A percentile compares a stretch with the other conserved stretches of the same genome.
Conservation (phyloP, 2,113 vertebrate genomes). For the Ploceus nigricollis region DNA sequence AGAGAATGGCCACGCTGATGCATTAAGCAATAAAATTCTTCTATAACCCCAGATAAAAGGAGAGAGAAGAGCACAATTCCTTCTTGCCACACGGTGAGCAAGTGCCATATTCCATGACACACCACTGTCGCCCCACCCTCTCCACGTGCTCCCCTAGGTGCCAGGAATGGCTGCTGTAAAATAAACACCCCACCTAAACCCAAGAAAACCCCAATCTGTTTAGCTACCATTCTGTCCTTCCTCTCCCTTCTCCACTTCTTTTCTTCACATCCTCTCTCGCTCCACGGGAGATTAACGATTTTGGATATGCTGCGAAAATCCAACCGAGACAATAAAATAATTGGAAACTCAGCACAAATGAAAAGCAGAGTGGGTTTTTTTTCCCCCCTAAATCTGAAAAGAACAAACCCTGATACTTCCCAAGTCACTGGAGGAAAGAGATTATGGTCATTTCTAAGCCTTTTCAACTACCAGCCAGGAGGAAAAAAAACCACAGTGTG, state of each 20-base stretch:
- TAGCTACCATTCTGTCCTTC: background rate
- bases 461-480: background rate
- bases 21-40: background rate
- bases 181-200: background rate
- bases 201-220: background rate
- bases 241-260: background rate
- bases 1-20: fast-evolving
- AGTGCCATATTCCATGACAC: fast-evolving
- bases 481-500: background rate
- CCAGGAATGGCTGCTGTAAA: background rate
- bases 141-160: fast-evolving
- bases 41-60: fast-evolving
- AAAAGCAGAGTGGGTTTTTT: background rate
- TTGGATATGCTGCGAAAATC: background rate
- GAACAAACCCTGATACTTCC: background rate
- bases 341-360: background rate
- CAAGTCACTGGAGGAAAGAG: background rate
- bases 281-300: background rate
- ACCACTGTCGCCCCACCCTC: background rate
- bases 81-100: background rate
- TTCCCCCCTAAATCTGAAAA: background rate
- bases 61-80: background rate
- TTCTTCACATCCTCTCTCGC: background rate
- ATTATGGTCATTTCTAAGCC: background rate
- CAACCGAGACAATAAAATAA: background rate